Evolutionary conservation across 2,797 vertebrate genomes (phyloP).

Genomic region (Remorina albescens): DNA sequence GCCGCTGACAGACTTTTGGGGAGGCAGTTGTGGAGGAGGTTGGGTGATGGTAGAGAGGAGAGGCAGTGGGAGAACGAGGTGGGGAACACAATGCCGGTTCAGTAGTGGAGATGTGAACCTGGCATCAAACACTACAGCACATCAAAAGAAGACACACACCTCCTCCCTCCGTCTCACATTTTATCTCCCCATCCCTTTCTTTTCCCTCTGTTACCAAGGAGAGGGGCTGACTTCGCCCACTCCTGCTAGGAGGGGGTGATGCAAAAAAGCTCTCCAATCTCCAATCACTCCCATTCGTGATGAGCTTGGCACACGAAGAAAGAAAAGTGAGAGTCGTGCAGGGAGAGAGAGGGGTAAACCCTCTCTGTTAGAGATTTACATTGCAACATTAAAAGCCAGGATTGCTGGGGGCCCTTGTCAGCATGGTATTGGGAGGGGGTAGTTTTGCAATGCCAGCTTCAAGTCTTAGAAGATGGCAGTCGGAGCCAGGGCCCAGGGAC

Average conservation of each 20-base stretch:
- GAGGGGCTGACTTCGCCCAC: constrained; percentile 81
- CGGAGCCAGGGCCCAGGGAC: constrained; percentile 29
- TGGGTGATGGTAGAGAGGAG: constrained; percentile 4
- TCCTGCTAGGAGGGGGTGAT: constrained; percentile 77
- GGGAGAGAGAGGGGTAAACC: constrained; percentile 74
- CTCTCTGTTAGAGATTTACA: constrained; percentile 82
- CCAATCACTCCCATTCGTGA: constrained; percentile 74
- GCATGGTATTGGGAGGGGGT: constrained; percentile 31
- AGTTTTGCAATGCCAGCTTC: constrained; percentile 60
- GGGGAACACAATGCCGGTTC: constrained; percentile 63
- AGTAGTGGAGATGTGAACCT: constrained; percentile 72
- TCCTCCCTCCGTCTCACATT: constrained; percentile 61
- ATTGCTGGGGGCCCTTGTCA: constrained; percentile 68
- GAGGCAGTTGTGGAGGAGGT: constrained; percentile 24
- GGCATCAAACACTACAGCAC: constrained; percentile 78
- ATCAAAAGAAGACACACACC: constrained; percentile 77
- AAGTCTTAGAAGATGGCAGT: constrained; percentile 67
- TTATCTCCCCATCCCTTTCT: constrained; percentile 67
- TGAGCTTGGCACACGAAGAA: constrained; percentile 83
- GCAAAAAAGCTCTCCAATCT: constrained; percentile 78
- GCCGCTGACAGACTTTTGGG: constrained; percentile 43
- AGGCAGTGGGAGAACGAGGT: constrained; percentile 37
- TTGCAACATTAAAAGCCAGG: constrained; percentile 76
- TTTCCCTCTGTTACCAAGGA: constrained; percentile 72
- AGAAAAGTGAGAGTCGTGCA: constrained; percentile 65